A percentile compares a stretch with the other conserved stretches of the same genome.
phyloP scores from a whole-genome alignment of 1,140 invertebrate genomes.

The Danaus plexippus region DNA sequence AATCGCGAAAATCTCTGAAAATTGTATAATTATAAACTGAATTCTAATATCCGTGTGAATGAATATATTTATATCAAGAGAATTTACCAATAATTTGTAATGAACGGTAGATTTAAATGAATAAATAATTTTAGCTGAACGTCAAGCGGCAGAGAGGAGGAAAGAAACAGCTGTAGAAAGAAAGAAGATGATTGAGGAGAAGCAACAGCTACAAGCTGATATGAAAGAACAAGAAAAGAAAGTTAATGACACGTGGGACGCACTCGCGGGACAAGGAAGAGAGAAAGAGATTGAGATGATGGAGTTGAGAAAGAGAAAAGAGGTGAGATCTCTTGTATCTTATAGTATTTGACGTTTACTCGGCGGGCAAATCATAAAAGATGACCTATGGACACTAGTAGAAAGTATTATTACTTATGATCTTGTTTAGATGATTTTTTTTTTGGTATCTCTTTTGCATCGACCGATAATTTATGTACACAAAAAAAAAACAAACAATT shows the following conservation, averaged over 20 bases:
- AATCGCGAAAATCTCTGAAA: too few relatives aligned
- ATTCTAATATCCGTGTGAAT: too few relatives aligned
- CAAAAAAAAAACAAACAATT: too few relatives aligned
- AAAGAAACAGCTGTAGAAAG: conserved; percentile 33
- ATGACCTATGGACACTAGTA: too few relatives aligned
- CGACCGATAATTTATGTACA: too few relatives aligned
- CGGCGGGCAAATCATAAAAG: not conserved
- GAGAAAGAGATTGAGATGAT: conserved; percentile 29
- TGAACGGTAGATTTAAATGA: not conserved
- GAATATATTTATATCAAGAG: too few relatives aligned
- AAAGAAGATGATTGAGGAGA: conserved; percentile 30
- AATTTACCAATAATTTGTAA: too few relatives aligned
- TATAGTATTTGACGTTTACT: not conserved
- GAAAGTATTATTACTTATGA: too few relatives aligned
- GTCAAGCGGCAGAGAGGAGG: conserved; percentile 29
- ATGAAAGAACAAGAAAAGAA: conserved; percentile 27
- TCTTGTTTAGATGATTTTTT: too few relatives aligned
- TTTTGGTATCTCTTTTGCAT: too few relatives aligned
- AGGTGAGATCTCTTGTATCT: conserved; percentile 20
- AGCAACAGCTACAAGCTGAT: conserved; percentile 23
- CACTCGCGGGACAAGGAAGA: conserved; percentile 36
- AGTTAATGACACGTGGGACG: conserved; percentile 46
- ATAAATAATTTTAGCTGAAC: conserved; percentile 32
- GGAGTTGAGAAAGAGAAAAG: conserved; percentile 30
- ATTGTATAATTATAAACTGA: too few relatives aligned